These are phyloP conservation scores for Actinostola sp. DNA, from an alignment of 92 coral and sea anemone genomes.

Conservation along the genomic window DNA sequence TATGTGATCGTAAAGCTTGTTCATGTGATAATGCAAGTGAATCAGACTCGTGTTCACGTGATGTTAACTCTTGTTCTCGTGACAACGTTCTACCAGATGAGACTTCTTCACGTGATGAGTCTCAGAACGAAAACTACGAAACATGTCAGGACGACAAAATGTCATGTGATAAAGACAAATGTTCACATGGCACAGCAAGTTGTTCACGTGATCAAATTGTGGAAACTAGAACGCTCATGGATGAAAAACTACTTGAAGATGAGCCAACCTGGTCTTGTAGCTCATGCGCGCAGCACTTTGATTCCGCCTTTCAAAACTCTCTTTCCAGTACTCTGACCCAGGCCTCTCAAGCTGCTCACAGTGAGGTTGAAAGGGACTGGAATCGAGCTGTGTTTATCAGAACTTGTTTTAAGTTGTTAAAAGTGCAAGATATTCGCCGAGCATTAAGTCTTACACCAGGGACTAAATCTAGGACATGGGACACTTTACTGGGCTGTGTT, in stretches of 20 bases:
- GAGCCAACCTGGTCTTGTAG: background rate
- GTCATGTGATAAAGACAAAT: background rate
- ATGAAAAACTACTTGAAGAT: background rate
- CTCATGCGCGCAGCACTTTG: background rate
- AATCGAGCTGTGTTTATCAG: conserved; percentile 46
- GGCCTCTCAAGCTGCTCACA: background rate
- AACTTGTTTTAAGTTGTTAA: conserved; percentile 46
- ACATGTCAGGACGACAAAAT: background rate
- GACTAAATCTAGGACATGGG: conserved; percentile 46
- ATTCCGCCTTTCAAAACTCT: background rate
- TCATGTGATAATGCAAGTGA: conserved; percentile 18
- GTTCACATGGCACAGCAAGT: background rate
- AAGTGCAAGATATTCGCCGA: conserved; percentile 50
- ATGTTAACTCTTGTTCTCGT: background rate
- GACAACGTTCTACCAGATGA: too few species aligned
- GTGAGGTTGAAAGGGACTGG: conserved; percentile 21
- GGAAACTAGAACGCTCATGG: too few species aligned
- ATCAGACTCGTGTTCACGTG: too few species aligned
- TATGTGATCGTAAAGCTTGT: background rate
- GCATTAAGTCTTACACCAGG: conserved; percentile 53
- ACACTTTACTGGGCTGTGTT: conserved; percentile 28
- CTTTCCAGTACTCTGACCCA: background rate
- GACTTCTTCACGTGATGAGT: background rate
- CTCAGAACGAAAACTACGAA: background rate
- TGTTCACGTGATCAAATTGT: conserved; percentile 4